Evolutionary conservation across 2,113 vertebrate genomes (phyloP), one percentile per base, ranked within the genome.

Genomic region (Zosterops hypoxanthus): DNA sequence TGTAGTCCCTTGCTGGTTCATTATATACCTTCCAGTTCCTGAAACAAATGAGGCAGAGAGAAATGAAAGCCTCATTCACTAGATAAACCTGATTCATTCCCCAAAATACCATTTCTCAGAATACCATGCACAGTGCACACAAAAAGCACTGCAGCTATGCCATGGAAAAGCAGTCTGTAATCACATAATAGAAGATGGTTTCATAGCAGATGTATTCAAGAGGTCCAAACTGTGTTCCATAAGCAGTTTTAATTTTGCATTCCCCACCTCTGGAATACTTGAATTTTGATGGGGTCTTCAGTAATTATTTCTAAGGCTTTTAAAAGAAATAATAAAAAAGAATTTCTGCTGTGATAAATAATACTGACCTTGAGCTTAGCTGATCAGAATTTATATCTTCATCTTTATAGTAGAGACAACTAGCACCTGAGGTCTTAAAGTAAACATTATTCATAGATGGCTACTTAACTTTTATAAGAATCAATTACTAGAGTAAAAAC

Each of bases 11-110:
- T 92, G 94, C 81, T 92, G 91, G 89, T 95, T 95, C 96, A 94
- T 97, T 97, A 95, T 94, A 92, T 89, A 94, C 84, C 86, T 95
- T 95, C 73, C 70, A 91, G 93, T 79, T 96, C 89, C 93, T 95
- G 94, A 95, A 96, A 95, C 89, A 96, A 95, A 96, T 95, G 94
- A 95, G 81, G 73, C 83, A 95, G 81, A 86, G 86, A 95, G 86
- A 94, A 95, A 95, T 95, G 91, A 95, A 94, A 95, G 73, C 86
- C 73, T 94, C 93, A 89, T 96, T 92, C 95, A 84, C 81, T 84
- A 84, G 61, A 92, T 95, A 94, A 96, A 94, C 80, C 91, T 85
- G 72, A 91, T 84, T 92, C 91, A 85, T 86, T 95, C 86, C 73
- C 61, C 79, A 92, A 92, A 95, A 92, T 89, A 87, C 83, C 21